Evolutionary conservation across 2,797 vertebrate species (phyloP), one percentile per base, ranked within the genome.

Genomic region (Meda fulgida): DNA sequence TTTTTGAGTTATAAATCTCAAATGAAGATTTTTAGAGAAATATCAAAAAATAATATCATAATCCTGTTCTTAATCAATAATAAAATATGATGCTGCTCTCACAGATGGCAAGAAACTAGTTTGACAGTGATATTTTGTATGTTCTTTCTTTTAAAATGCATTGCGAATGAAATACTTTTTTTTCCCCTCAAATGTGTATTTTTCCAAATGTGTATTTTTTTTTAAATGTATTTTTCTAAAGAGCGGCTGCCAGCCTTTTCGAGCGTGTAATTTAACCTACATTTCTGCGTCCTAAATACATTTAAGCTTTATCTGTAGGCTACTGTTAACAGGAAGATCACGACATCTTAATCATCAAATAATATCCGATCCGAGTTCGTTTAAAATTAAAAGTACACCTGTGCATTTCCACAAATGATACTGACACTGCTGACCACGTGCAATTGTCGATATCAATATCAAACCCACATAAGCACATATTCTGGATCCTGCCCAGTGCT

Each of bases 381-480:
- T n/a, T 78, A 29, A 1, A 7, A 23, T 23, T 80, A 51, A 67
- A 66, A 7, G 19, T 36, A 63, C 71, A 80, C 63, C 63, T 80
- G 78, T 31, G 7, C 43, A 78, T 79, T 65, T n/a, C 10, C 23
- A 53, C 3, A 63, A 66, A 76, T 75, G 3, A 71, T n/a, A 23
- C 29, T 40, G 38, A 65, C 55, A 65, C 43, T 55, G 34, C 34
- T 26, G 31, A 51, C 23, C 53, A 48, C 46, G 34, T 36, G 29
- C 16, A 58, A 31, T 84, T 3, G 36, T 77, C 82, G 19, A 40
- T 55, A 55, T 77, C 38, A 67, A 93, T 93, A 94, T 92, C 91
- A 93, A 92, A 55, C 43, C 29, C 69, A 84, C 29, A 75, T 46
- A 1, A 60, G 10, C 38, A 70, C 63, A 60, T 60, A 21, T 71